A percentile compares a stretch with the other conserved stretches of the same genome.
Conservation (phyloP, 2,888 invertebrate genomes). For the Synergus umbraculus region DNA sequence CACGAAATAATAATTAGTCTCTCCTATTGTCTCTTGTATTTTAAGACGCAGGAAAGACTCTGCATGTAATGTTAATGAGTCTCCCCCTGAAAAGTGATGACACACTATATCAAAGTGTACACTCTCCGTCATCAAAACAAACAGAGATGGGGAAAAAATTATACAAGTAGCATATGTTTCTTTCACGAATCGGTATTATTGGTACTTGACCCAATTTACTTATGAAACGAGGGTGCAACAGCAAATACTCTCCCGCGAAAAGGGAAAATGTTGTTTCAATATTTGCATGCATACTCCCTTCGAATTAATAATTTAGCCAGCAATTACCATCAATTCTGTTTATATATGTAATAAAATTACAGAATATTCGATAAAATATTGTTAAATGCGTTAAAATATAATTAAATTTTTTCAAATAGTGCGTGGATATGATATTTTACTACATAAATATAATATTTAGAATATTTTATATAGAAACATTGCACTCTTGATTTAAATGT, state of each 20-base stretch:
- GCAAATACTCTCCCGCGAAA: background rate
- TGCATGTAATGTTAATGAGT: slow-evolving; percentile 16
- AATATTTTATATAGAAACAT: no score
- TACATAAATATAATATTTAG: no score
- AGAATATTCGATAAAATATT: no score
- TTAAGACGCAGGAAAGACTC: background rate
- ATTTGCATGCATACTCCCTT: background rate
- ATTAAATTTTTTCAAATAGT: no score
- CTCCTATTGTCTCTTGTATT: background rate
- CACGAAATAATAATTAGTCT: background rate
- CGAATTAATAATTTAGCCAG: no score
- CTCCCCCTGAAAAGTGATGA: background rate
- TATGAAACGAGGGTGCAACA: background rate
- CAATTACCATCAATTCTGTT: no score
- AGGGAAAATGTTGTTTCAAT: background rate
- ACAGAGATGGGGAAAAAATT: background rate
- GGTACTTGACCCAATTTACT: background rate
- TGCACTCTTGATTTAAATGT: no score
- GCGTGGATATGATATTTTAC: no score
- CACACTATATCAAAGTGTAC: slow-evolving; percentile 3
- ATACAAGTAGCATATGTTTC: background rate
- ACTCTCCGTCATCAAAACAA: background rate
- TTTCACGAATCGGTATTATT: background rate
- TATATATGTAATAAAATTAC: no score
- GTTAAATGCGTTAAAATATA: no score